phyloP scores from a whole-genome alignment of 1,140 invertebrate species.

The Ceratosolen solmsi region DNA sequence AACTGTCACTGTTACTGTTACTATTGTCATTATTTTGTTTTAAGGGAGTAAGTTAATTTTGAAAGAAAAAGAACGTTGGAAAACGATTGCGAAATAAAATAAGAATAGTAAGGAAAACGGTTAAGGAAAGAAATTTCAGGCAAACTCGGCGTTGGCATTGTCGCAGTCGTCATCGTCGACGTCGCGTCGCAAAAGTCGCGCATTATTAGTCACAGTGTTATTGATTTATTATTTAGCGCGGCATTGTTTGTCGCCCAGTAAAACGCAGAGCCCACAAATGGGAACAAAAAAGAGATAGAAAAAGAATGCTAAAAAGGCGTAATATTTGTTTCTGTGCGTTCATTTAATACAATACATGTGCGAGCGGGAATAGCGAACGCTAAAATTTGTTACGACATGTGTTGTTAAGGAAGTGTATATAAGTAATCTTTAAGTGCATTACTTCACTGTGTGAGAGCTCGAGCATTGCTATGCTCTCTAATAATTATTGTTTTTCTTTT shows the following conservation, averaged over 20 bases:
- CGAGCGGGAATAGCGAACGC: neutral
- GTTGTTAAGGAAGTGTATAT: neutral
- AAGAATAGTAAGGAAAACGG: neutral
- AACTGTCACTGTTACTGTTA: no score
- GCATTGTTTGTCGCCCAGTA: conserved; percentile 43
- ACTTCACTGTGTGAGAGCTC: neutral
- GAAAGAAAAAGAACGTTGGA: neutral
- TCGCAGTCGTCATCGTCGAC: neutral
- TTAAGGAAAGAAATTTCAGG: conserved; percentile 22
- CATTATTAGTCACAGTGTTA: conserved; percentile 62
- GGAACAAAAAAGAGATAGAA: conserved; percentile 14
- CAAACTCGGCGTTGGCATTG: neutral
- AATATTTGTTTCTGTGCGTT: conserved; percentile 19
- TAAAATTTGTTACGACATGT: neutral
- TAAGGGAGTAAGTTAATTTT: no score
- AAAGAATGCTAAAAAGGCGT: conserved; percentile 21
- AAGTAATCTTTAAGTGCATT: neutral
- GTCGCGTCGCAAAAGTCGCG: conserved; percentile 51
- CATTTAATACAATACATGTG: conserved; percentile 17
- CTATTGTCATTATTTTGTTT: neutral
- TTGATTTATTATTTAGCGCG: conserved; percentile 65
- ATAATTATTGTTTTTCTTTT: neutral
- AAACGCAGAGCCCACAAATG: conserved; percentile 36
- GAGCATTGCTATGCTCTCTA: neutral
- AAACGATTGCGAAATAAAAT: conserved; percentile 1